phyloP scores from a whole-genome alignment of 1,140 invertebrate species.

The Apis cerana region DNA sequence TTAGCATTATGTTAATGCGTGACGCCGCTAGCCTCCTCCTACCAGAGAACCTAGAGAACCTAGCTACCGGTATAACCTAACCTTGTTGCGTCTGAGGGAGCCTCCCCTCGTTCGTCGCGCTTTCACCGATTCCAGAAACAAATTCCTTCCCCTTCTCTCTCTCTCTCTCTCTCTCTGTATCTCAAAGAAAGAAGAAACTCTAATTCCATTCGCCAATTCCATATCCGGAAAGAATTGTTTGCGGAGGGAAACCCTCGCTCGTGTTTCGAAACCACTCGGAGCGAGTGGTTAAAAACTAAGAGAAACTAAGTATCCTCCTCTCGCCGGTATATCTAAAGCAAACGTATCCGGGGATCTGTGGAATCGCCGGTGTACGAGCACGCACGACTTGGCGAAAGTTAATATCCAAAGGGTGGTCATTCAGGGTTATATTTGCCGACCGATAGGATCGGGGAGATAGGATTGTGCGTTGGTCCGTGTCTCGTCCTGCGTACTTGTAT shows the following conservation, averaged over 20 bases:
- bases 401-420: slow-evolving; percentile 69
- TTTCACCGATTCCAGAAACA: neutral
- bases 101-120: slow-evolving; percentile 56
- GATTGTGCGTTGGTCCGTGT: slow-evolving; percentile 66
- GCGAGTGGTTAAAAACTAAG: slow-evolving; percentile 45
- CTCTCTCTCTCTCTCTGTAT: too few species aligned
- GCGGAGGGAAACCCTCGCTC: slow-evolving; percentile 7
- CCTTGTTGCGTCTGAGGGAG: slow-evolving; percentile 50
- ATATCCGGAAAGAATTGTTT: slow-evolving; percentile 12
- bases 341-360: slow-evolving; percentile 66
- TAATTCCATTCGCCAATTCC: slow-evolving; percentile 39
- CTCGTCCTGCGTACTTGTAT: slow-evolving; percentile 65
- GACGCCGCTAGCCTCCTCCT: slow-evolving; percentile 65
- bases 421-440: slow-evolving; percentile 68
- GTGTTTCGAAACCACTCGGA: slow-evolving; percentile 14
- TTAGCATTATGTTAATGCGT: slow-evolving; percentile 82
- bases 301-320: slow-evolving; percentile 64
- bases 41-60: slow-evolving; percentile 57
- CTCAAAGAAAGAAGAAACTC: neutral
- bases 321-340: slow-evolving; percentile 68
- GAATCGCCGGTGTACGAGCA: slow-evolving; percentile 48
- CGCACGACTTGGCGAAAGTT: slow-evolving; percentile 65
- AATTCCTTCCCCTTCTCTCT: too few species aligned
- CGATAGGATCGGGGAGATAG: slow-evolving; percentile 70
- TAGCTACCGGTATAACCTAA: slow-evolving; percentile 72